These are phyloP conservation scores for Drosophila trapezifrons DNA, from an alignment of 1,140 invertebrate genomes.

Conservation along the genomic window DNA sequence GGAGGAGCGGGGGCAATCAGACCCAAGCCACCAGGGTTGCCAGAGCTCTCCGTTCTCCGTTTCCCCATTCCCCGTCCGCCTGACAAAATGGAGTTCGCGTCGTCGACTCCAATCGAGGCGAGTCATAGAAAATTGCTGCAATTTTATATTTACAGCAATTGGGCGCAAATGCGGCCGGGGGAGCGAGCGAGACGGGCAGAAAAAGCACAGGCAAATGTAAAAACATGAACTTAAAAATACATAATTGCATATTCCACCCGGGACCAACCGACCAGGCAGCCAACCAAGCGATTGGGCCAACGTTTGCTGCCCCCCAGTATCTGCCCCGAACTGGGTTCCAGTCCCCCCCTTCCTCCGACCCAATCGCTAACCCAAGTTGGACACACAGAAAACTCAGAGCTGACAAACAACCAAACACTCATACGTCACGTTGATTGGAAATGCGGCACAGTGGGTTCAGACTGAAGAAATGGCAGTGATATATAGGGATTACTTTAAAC, in stretches of 20 bases:
- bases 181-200: slow-evolving; percentile 19
- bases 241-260: slow-evolving; percentile 79
- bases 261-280: slow-evolving; percentile 30
- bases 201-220: slow-evolving; percentile 65
- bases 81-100: slow-evolving; percentile 54
- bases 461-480: not conserved
- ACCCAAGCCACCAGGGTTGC: slow-evolving; percentile 50
- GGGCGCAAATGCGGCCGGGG: slow-evolving; percentile 62
- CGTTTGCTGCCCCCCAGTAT: slow-evolving; percentile 37
- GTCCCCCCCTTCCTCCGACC: too few species aligned
- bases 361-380: slow-evolving; percentile 57
- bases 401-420: slow-evolving; percentile 78
- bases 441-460: slow-evolving; percentile 48
- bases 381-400: slow-evolving; percentile 58
- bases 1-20: slow-evolving; percentile 47
- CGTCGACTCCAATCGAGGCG: slow-evolving; percentile 70
- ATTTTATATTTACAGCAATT: slow-evolving; percentile 83
- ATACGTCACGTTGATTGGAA: slow-evolving; percentile 75
- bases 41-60: slow-evolving; percentile 9
- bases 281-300: slow-evolving; percentile 32
- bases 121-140: slow-evolving; percentile 82
- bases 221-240: slow-evolving; percentile 83
- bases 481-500: too few species aligned
- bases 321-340: slow-evolving; percentile 5
- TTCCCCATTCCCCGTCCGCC: not conserved